phyloP scores from a whole-genome alignment of 1,140 invertebrate genomes.

The Diorhabda sublineata region DNA sequence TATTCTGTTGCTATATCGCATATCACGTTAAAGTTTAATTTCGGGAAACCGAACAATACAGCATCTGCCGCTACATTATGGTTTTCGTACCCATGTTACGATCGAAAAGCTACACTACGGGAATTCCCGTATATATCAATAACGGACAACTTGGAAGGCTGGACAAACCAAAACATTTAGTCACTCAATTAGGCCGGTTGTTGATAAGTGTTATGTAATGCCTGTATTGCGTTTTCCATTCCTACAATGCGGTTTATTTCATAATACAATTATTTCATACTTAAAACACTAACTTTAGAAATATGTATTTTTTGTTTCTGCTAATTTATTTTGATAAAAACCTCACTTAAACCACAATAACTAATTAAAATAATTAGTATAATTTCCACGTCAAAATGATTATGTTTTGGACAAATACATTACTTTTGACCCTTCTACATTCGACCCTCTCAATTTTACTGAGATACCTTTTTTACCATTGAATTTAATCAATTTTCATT shows the following conservation, averaged over 20 bases:
- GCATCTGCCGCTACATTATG: slow-evolving; percentile 4
- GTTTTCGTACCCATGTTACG: slow-evolving; percentile 24
- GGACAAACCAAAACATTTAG: not conserved
- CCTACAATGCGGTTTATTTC: not conserved
- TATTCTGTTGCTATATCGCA: not conserved
- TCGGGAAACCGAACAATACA: slow-evolving; percentile 15
- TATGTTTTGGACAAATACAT: too few species aligned
- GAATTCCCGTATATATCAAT: slow-evolving; percentile 28
- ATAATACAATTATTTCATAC: not conserved
- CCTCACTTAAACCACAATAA: too few species aligned
- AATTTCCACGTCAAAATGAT: too few species aligned
- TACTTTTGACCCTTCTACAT: too few species aligned
- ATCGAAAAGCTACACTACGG: slow-evolving; percentile 20
- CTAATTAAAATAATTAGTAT: too few species aligned
- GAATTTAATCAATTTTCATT: too few species aligned
- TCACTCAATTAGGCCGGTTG: not conserved
- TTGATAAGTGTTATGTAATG: not conserved
- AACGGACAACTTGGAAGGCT: slow-evolving; percentile 18
- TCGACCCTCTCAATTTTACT: too few species aligned
- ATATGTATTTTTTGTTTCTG: too few species aligned
- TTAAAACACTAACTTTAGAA: too few species aligned
- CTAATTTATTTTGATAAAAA: too few species aligned
- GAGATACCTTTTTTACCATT: too few species aligned
- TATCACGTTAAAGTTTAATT: slow-evolving; percentile 26
- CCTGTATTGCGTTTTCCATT: not conserved